Conservation (phyloP, 1,140 invertebrate genomes). For the Dreissena rostriformis region DNA sequence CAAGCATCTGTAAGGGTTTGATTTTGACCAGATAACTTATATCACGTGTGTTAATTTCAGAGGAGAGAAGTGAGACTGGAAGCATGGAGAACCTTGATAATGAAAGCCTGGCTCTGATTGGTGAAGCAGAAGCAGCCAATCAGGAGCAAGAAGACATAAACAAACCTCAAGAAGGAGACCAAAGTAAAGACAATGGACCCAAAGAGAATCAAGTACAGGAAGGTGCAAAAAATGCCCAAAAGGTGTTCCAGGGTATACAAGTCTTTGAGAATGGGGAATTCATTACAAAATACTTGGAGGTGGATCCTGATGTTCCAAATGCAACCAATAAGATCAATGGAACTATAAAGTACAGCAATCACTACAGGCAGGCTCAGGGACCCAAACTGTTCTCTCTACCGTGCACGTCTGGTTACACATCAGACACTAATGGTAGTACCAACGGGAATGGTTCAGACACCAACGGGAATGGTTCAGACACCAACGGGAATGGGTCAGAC, state of each 20-base stretch:
- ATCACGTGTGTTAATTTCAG: background rate
- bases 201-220: conserved; percentile 9
- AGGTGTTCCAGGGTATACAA: conserved; percentile 58
- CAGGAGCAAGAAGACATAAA: conserved; percentile 34
- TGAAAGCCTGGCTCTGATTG: conserved; percentile 38
- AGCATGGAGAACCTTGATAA: background rate
- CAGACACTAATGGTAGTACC: conserved; percentile 32
- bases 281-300: conserved; percentile 58
- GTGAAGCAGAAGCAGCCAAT: conserved; percentile 32
- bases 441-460: too few species aligned
- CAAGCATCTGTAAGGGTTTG: too few species aligned
- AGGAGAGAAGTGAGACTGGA: background rate
- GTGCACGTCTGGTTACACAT: conserved; percentile 4
- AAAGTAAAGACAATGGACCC: background rate
- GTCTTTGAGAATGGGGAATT: conserved; percentile 65
- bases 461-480: too few species aligned
- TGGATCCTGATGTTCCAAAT: conserved; percentile 58
- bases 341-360: conserved; percentile 65
- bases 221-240: conserved; percentile 8
- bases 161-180: conserved; percentile 33
- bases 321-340: conserved; percentile 56
- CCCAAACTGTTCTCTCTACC: background rate
- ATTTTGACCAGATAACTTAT: too few species aligned
- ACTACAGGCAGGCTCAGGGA: conserved; percentile 66
- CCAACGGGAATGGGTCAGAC: too few species aligned